Base-by-base conservation (phyloP, 2,888 invertebrate species). In the Erynnis tages region DNA sequence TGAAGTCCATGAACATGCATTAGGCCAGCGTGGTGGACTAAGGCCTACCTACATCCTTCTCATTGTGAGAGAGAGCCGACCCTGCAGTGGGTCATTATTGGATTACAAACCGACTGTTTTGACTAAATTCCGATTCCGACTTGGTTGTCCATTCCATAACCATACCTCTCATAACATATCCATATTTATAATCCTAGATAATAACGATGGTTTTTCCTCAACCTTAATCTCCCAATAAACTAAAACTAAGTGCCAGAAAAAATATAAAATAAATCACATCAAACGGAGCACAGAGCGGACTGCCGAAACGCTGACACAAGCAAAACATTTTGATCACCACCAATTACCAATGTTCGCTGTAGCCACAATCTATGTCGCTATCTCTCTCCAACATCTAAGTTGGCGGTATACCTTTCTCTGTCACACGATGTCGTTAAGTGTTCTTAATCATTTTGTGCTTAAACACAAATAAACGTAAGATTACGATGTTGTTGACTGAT, bases 261-360 rank as follows among this genome's bases (percentile, higher is more conserved):
- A 44, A 44, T 3, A 14, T 41, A 21, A 46, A 30, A 53, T 44
- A 38, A 13, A 46, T 27, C 37, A 37, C 16, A 46, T 48, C 60
- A 71, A 88, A 82, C 81, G 76, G 34, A 63, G 81, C 88, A 82
- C 65, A 58, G 71, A 71, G 27, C 67, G 82, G 69, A 81, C 75
- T 76, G 77, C 71, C 70, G 65, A 69, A 76, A 71, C 73, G 89
- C 88, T 86, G 88, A 88, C 86, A 82, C 76, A 66, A 67, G 69
- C 85, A 83, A 86, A 87, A 86, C 83, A 84, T 76, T 73, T 66
- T 82, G 84, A 87, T 86, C 85, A 83, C 80, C 83, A 80, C 82
- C 88, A 89, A 89, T 89, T 88, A 89, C 82, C 76, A 73, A 69
- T 73, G 79, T 79, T 80, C 73, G 71, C 72, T 73, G 38, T 38